Conservation (phyloP, 2,888 invertebrate species). For the Teinopalpus imperialis region DNA sequence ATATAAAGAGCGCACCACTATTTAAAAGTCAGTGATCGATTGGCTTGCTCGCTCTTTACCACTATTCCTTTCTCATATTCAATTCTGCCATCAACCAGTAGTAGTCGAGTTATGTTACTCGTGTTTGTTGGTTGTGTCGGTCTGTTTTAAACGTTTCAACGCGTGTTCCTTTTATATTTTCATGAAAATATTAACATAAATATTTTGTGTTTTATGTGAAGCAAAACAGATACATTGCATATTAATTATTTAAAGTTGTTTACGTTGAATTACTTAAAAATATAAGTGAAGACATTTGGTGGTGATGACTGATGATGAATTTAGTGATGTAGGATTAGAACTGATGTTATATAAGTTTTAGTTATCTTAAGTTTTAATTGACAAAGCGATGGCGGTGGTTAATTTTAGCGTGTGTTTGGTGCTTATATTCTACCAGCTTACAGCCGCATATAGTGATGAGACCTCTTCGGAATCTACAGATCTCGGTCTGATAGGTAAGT, state of each 20-base stretch:
- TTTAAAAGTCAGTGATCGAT: constrained; percentile 34
- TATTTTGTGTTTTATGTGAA: constrained; percentile 13
- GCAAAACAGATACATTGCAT: constrained; percentile 3
- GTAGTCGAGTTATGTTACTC: constrained; percentile 47
- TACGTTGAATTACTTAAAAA: neutral
- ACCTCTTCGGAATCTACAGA: constrained; percentile 66
- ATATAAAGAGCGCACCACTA: constrained; percentile 30
- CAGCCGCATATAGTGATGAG: constrained; percentile 58
- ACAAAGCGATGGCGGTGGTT: constrained; percentile 63
- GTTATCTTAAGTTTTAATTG: constrained; percentile 57
- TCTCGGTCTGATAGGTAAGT: constrained; percentile 61
- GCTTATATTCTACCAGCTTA: constrained; percentile 64
- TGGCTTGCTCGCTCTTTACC: constrained; percentile 46
- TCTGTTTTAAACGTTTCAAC: constrained; percentile 37
- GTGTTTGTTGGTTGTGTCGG: constrained; percentile 30
- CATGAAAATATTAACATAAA: constrained; percentile 32
- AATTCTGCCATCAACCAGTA: constrained; percentile 12
- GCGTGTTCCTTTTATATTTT: constrained; percentile 52
- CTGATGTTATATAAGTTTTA: constrained; percentile 51
- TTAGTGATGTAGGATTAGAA: constrained; percentile 35
- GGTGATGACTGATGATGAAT: constrained; percentile 54
- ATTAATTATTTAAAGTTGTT: too few relatives aligned
- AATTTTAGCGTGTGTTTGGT: constrained; percentile 70
- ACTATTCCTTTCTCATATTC: constrained; percentile 37
- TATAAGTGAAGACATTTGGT: constrained; percentile 36